Evolutionary conservation across 2,797 vertebrate species (phyloP), one percentile per base, ranked within the genome.

Genomic region (Sebastes reedi): DNA sequence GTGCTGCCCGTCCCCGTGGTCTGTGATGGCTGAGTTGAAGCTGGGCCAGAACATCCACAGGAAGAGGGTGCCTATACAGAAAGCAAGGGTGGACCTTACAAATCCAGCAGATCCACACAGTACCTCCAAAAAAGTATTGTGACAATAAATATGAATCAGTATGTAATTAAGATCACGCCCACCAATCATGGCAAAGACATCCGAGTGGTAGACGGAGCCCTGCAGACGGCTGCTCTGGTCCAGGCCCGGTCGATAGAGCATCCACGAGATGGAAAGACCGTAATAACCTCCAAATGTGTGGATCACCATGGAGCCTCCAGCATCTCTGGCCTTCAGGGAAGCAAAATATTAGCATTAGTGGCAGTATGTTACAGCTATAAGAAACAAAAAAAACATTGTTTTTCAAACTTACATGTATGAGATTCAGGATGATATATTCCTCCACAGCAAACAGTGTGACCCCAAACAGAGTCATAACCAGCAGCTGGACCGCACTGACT

Each of bases 11-110:
- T 99, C 99, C 10, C 99, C 99, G 0, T 98, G 97, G 3, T 94
- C 88, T 36, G 97, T 93, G 72, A 97, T 85, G 27, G 98, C 98
- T 0, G 99, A 99, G 93, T 99, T 99, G 92, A 99, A 99, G 87
- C 99, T 99, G 69, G 99, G 99, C 99, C 99, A 99, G 91, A 97
- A 99, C 96, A 99, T 97, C 99, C 99, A 99, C 20, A 99, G 92
- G 90, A 97, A 99, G 39, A 99, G 94, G 4, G 99, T 99, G 4
- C 99, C 99, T 99, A 50, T 7, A 54, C 16, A 65, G 60, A 78
- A 14, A 67, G 8, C 24, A 54, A 54, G 39, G 16, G 14, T 5
- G 9, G 5, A 34, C 24, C 24, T 32, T 34, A 6, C 25, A 30
- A 5, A 58, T 12, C 20, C 3, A 1, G 14, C 12, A 18, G 20